Base-by-base conservation (phyloP, 2,888 invertebrate genomes). In the Spisula subtruncata region DNA sequence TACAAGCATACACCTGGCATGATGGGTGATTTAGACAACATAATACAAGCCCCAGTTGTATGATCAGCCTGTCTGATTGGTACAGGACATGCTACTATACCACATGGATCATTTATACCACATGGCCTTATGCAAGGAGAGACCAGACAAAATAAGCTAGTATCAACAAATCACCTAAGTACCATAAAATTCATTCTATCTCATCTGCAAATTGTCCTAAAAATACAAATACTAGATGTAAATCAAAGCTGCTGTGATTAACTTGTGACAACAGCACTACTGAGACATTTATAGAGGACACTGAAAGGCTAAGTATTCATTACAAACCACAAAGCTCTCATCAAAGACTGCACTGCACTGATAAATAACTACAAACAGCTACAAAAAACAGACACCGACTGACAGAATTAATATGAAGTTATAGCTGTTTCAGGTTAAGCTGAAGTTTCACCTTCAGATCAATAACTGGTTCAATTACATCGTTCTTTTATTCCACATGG, bases 251-350 rank as follows among this genome's bases (percentile, higher is more conserved):
- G 1, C 75, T 35, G 2, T 14, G 32, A 75, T 75, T 75, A 75
- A 75, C 75, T 75, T 32, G 75, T 18, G 35, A 32, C 75, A 32
- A 75, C 75, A 75, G 32, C 12, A 75, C 75, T 18, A 35, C 12
- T 75, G 75, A 75, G 75, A 75, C 35, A 35, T 8, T 75, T 35
- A 75, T 32, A 75, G 18, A 75, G 75, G 75, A 75, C 35, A 75
- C 14, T 75, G 75, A 25, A 75, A 35, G 75, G 75, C 16, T 25
- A 75, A 75, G 75, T 75, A 75, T 75, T 75, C 32, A 75, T 75
- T 75, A 75, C 32, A 75, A 25, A 75, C 16, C 75, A 12, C 75
- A 16, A 35, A 75, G 18, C 75, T 32, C 75, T 75, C 75, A 75
- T 75, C 32, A 75, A 75, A 75, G 35, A 75, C 16, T 25, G 32